These are phyloP conservation scores for Anguilla japonica DNA, from an alignment of 2,113 vertebrate species.

Conservation along the genomic window DNA sequence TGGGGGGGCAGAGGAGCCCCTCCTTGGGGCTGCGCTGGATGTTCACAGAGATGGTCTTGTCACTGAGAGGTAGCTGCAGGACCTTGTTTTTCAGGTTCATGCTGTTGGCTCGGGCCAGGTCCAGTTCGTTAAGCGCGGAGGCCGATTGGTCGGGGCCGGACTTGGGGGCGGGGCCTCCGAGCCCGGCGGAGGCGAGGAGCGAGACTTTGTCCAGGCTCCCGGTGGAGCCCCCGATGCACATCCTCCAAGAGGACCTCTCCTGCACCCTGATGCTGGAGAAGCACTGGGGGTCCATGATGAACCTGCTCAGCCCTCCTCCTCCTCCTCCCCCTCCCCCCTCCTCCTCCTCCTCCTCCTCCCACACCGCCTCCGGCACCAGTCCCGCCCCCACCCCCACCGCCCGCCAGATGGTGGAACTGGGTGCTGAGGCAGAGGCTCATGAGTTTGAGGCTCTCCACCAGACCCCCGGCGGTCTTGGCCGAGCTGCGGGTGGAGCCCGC, in stretches of 20 bases:
- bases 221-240: conserved; percentile 79
- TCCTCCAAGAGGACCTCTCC: conserved; percentile 90
- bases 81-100: conserved; percentile 86
- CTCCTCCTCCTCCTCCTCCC: conserved; percentile 29
- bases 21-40: conserved; percentile 91
- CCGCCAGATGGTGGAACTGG: conserved; percentile 75
- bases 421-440: conserved; percentile 91
- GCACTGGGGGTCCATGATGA: conserved; percentile 80
- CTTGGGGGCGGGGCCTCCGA: conserved; percentile 57
- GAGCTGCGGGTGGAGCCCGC: conserved; percentile 73
- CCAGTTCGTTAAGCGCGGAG: conserved; percentile 68
- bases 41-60: conserved; percentile 97
- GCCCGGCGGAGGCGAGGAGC: conserved; percentile 44
- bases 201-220: conserved; percentile 69
- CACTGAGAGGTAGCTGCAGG: conserved; percentile 98
- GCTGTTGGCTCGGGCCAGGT: conserved; percentile 76
- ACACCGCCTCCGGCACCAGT: neutral
- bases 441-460: conserved; percentile 90
- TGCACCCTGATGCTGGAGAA: conserved; percentile 85
- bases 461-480: conserved; percentile 72
- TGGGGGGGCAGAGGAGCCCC: conserved; percentile 84
- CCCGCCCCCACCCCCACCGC: conserved; percentile 26
- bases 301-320: conserved; percentile 57
- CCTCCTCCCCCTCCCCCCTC: conserved; percentile 32
- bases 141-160: conserved; percentile 79